These are phyloP conservation scores for Cairina moschata DNA, from an alignment of 2,113 vertebrate species.

Conservation along the genomic window DNA sequence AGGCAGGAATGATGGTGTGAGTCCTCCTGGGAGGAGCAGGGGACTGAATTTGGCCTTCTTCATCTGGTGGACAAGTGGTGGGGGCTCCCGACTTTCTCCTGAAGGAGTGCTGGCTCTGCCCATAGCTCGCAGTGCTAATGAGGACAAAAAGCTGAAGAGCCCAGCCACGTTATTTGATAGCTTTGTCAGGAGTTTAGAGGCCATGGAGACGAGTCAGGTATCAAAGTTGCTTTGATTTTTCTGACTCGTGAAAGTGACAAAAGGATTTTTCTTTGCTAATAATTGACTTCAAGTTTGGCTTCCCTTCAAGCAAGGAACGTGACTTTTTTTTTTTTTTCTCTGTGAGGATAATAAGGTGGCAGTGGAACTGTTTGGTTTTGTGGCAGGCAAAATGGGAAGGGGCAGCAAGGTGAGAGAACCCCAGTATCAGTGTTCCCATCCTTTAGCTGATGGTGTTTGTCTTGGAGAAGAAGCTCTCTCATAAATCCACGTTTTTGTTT, in stretches of 20 bases:
- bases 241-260: background rate
- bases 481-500: background rate
- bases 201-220: background rate
- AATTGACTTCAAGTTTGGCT: background rate
- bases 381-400: background rate
- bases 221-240: constrained; percentile 52
- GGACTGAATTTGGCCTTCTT: background rate
- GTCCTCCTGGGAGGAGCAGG: background rate
- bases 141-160: background rate
- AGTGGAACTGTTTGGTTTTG: background rate
- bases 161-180: background rate
- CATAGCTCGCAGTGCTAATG: background rate
- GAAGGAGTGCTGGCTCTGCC: background rate
- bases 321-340: background rate
- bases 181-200: background rate
- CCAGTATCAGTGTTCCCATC: background rate
- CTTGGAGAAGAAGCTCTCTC: background rate
- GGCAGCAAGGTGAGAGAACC: background rate
- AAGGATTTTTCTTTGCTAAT: constrained; percentile 13
- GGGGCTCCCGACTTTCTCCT: background rate
- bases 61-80: background rate
- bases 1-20: background rate
- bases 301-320: background rate
- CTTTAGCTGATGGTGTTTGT: background rate
- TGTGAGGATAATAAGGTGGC: background rate